Evolutionary conservation across 1,140 invertebrate genomes (phyloP).

Genomic region (Drosophila fuyamai): DNA sequence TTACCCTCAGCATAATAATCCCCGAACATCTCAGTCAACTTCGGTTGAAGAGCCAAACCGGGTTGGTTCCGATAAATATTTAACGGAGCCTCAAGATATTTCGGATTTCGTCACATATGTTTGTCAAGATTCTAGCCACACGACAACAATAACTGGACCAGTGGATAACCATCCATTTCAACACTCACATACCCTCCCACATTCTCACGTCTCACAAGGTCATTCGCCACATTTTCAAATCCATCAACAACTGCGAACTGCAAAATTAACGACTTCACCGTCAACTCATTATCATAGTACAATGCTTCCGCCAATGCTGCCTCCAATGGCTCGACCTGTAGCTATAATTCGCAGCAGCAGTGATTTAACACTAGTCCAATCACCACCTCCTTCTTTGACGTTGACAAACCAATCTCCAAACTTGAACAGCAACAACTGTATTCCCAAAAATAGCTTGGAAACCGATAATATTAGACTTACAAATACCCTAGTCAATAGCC

Average conservation of each 20-base stretch:
- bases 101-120: slow-evolving; percentile 98
- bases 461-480: slow-evolving; percentile 35
- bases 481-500: slow-evolving; percentile 38
- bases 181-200: slow-evolving; percentile 50
- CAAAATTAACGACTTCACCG: slow-evolving; percentile 48
- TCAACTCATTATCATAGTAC: slow-evolving; percentile 87
- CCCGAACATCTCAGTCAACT: slow-evolving; percentile 49
- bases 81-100: slow-evolving; percentile 90
- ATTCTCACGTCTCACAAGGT: slow-evolving; percentile 39
- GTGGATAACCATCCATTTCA: slow-evolving; percentile 56
- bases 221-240: slow-evolving; percentile 72
- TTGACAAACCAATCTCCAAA: slow-evolving; percentile 44
- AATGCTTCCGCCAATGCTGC: slow-evolving; percentile 97
- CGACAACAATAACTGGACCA: slow-evolving; percentile 27
- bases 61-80: slow-evolving; percentile 63
- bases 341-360: slow-evolving; percentile 96
- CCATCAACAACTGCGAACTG: slow-evolving; percentile 57
- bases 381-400: slow-evolving; percentile 86
- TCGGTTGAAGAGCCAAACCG: slow-evolving; percentile 70
- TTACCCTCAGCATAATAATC: slow-evolving; percentile 86
- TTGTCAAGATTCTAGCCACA: slow-evolving; percentile 92
- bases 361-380: slow-evolving; percentile 86
- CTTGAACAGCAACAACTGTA: slow-evolving; percentile 8
- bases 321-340: slow-evolving; percentile 97
- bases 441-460: slow-evolving; percentile 33